Conservation (phyloP, 1,140 invertebrate genomes). For the Goniozus legneri region DNA sequence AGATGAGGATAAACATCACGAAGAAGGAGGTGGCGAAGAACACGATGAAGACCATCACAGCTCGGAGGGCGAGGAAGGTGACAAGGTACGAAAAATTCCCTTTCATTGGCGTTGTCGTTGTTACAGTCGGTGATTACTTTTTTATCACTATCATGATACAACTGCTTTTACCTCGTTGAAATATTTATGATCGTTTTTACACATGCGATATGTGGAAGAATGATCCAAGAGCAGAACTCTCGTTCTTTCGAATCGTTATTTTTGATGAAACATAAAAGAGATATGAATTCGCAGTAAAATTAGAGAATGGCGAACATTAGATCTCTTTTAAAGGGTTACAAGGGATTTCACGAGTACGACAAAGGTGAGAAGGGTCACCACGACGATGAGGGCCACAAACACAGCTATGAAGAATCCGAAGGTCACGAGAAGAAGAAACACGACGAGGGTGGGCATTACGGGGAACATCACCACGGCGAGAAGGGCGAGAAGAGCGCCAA, state of each 20-base stretch:
- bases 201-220: too few species aligned
- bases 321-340: conserved; percentile 48
- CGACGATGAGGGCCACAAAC: conserved; percentile 39
- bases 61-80: conserved; percentile 29
- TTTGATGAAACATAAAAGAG: too few species aligned
- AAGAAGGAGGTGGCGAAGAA: conserved; percentile 33
- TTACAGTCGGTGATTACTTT: too few species aligned
- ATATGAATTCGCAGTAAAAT: too few species aligned
- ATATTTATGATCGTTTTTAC: too few species aligned
- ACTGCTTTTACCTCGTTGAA: too few species aligned
- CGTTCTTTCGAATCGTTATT: too few species aligned
- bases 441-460: conserved; percentile 43
- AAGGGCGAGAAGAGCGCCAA: conserved; percentile 45
- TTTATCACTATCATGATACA: too few species aligned
- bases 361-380: conserved; percentile 44
- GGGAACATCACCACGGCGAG: conserved; percentile 38
- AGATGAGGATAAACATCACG: conserved; percentile 26
- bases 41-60: conserved; percentile 31
- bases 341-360: conserved; percentile 42
- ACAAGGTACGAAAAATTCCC: conserved; percentile 43
- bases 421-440: conserved; percentile 43
- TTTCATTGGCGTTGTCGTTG: too few species aligned
- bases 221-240: too few species aligned
- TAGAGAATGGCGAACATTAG: too few species aligned
- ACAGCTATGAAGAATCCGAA: conserved; percentile 38